Percentiles rank a stretch among this genome's conserved stretches.
These are phyloP conservation scores for Aegotheles bennettii DNA, from an alignment of 2,113 vertebrate species.

Conservation along the genomic window DNA sequence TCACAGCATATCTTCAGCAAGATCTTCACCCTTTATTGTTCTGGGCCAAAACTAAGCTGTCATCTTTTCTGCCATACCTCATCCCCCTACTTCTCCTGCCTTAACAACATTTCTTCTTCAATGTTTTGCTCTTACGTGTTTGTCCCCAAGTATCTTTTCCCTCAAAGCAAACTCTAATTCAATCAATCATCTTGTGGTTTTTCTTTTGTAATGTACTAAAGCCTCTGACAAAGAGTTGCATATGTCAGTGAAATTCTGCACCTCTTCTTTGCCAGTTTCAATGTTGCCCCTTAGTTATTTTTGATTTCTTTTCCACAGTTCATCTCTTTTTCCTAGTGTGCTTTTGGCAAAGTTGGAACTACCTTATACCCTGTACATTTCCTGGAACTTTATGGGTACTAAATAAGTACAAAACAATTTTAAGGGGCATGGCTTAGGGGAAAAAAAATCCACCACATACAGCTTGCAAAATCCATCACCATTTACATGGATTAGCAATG, in stretches of 20 bases:
- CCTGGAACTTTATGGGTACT: neutral
- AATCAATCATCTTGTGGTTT: neutral
- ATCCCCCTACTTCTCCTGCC: neutral
- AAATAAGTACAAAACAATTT: neutral
- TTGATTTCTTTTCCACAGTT: neutral
- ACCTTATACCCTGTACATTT: neutral
- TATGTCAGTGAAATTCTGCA: neutral
- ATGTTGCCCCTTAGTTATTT: neutral
- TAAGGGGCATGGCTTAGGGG: neutral
- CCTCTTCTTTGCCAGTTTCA: neutral
- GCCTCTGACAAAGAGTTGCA: neutral
- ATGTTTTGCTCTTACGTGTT: neutral
- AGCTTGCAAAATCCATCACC: neutral
- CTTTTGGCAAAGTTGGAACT: neutral
- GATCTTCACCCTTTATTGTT: slow-evolving; percentile 38
- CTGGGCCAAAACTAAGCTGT: slow-evolving; percentile 47
- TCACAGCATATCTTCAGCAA: slow-evolving; percentile 3
- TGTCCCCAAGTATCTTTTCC: slow-evolving; percentile 3
- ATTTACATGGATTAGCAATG: neutral
- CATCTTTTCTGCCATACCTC: slow-evolving; percentile 14
- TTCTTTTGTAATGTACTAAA: slow-evolving; percentile 6
- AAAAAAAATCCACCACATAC: neutral
- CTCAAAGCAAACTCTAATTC: slow-evolving; percentile 19
- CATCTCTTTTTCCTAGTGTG: neutral
- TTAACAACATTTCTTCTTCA: neutral